phyloP scores from a whole-genome alignment of 2,888 invertebrate genomes.

The Drosophila basisetae region DNA sequence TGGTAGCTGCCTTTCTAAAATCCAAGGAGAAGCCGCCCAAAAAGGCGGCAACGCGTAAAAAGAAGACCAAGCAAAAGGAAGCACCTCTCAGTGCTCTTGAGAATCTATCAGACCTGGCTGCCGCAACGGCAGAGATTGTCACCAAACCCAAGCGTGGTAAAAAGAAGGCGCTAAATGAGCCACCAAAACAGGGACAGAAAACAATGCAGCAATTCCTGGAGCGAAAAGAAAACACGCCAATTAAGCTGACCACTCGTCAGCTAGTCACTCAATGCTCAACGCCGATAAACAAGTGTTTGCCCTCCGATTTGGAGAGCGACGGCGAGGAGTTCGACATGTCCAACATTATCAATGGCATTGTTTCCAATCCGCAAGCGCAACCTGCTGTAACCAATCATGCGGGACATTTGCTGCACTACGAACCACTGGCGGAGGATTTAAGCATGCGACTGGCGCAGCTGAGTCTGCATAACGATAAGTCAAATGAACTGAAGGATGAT shows the following conservation, averaged over 20 bases:
- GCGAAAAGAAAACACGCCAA: conserved; percentile 48
- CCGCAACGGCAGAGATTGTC: conserved; percentile 70
- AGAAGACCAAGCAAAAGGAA: conserved; percentile 34
- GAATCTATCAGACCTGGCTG: conserved; percentile 62
- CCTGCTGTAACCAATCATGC: conserved; percentile 65
- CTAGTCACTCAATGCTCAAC: conserved; percentile 74
- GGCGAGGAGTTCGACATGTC: conserved; percentile 86
- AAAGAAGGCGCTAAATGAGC: conserved; percentile 76
- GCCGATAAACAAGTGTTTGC: conserved; percentile 74
- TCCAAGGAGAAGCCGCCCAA: conserved; percentile 87
- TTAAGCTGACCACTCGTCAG: conserved; percentile 23
- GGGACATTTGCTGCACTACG: conserved; percentile 78
- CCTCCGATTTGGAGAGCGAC: conserved; percentile 83
- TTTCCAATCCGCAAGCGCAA: conserved; percentile 65
- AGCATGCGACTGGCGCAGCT: conserved; percentile 58
- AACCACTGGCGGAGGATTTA: conserved; percentile 58
- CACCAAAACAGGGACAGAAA: conserved; percentile 77
- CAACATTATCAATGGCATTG: conserved; percentile 86
- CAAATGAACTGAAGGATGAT: conserved; percentile 60
- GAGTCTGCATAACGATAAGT: conserved; percentile 26
- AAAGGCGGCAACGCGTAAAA: conserved; percentile 81
- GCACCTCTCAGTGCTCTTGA: conserved; percentile 73
- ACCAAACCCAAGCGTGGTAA: conserved; percentile 59
- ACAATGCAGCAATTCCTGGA: conserved; percentile 83
- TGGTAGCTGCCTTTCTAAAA: conserved; percentile 88